Conservation (phyloP, 2,888 invertebrate genomes). For the Sinotaia quadrata region DNA sequence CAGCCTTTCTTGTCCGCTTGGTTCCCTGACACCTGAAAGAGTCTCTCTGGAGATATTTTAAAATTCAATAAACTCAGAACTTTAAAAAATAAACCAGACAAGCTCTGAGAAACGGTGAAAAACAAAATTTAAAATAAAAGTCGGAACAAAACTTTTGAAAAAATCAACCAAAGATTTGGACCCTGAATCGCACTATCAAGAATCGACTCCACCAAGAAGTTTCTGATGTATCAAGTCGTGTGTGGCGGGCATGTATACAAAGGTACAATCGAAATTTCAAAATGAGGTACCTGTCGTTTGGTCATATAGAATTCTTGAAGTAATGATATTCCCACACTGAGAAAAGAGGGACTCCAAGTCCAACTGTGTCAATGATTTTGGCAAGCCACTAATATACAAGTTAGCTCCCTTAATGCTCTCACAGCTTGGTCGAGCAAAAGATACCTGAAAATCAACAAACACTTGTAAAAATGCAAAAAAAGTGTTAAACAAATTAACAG, state of each 20-base stretch:
- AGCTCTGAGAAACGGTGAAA: slow-evolving; percentile 16
- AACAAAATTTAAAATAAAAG: slow-evolving; percentile 13
- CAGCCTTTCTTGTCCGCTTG: slow-evolving; percentile 27
- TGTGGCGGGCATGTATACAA: slow-evolving; percentile 22
- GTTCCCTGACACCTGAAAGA: too few species aligned
- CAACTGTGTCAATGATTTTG: slow-evolving; percentile 72
- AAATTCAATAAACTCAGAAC: too few species aligned
- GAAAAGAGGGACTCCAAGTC: slow-evolving; percentile 73
- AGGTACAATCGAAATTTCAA: slow-evolving; percentile 28
- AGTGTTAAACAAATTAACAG: slow-evolving; percentile 46
- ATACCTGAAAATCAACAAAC: slow-evolving; percentile 69
- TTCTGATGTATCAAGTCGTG: slow-evolving; percentile 28
- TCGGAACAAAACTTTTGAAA: neutral
- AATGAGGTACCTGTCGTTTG: slow-evolving; percentile 69
- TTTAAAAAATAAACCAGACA: neutral
- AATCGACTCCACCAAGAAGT: slow-evolving; percentile 20
- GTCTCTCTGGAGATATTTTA: too few species aligned
- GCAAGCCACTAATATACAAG: slow-evolving; percentile 73
- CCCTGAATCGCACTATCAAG: neutral
- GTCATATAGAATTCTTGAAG: slow-evolving; percentile 73
- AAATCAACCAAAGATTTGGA: neutral
- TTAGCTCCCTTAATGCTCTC: slow-evolving; percentile 73
- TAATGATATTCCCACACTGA: slow-evolving; percentile 72
- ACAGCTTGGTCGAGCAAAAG: slow-evolving; percentile 73
- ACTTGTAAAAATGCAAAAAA: slow-evolving; percentile 57